Percentiles rank a stretch among this genome's conserved stretches.
Evolutionary conservation across 1,140 invertebrate species (phyloP).

Genomic region (Vanessa tameamea): DNA sequence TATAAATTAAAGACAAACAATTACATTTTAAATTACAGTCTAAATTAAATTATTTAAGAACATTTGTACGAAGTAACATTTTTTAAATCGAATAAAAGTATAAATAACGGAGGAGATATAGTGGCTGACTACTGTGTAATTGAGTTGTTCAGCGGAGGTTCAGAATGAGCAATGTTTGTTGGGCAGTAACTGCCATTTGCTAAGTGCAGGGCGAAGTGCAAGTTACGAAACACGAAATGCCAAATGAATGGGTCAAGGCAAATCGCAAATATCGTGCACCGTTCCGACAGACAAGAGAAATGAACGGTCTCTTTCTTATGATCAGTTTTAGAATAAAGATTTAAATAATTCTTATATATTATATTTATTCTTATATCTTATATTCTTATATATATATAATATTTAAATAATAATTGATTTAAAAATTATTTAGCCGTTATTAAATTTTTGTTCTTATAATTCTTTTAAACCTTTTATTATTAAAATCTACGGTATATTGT

Average conservation of each 20-base stretch:
- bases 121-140: slow-evolving; percentile 11
- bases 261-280: slow-evolving; percentile 23
- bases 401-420: too few species aligned
- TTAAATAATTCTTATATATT: too few species aligned
- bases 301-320: slow-evolving; percentile 14
- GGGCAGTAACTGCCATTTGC: slow-evolving; percentile 38
- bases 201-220: slow-evolving; percentile 41
- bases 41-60: too few species aligned
- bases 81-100: neutral
- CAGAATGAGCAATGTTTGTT: slow-evolving; percentile 32
- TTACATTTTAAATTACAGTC: too few species aligned
- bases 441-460: too few species aligned
- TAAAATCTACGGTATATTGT: too few species aligned
- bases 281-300: slow-evolving; percentile 12
- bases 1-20: too few species aligned
- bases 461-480: too few species aligned
- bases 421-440: too few species aligned
- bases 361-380: too few species aligned
- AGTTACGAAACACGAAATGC: slow-evolving; percentile 36
- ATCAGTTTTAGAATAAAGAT: neutral
- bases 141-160: slow-evolving; percentile 23
- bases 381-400: too few species aligned
- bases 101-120: neutral
- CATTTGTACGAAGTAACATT: too few species aligned
- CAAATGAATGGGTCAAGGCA: slow-evolving; percentile 29